Conservation (phyloP, 2,888 invertebrate genomes). For the Callyntrura guangdongensis region DNA sequence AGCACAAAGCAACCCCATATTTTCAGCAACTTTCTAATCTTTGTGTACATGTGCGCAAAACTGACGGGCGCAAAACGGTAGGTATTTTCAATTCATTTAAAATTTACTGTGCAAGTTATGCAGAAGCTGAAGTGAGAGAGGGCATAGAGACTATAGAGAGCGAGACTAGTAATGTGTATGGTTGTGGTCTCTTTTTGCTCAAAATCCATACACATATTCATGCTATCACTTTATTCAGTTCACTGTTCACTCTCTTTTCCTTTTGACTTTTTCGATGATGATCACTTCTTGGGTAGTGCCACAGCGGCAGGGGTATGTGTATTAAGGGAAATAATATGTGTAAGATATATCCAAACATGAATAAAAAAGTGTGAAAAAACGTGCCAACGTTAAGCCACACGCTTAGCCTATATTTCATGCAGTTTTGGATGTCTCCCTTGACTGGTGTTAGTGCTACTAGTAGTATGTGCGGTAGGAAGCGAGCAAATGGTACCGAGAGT, state of each 20-base stretch:
- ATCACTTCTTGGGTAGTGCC: not conserved
- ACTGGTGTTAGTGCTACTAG: constrained; percentile 8
- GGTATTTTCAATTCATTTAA: constrained; percentile 66
- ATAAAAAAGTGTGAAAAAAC: constrained; percentile 52
- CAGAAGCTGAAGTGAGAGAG: not conserved
- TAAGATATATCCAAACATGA: constrained; percentile 56
- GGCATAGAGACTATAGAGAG: too few species aligned
- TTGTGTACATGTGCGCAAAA: not conserved
- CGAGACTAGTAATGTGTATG: not conserved
- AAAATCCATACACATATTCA: constrained; percentile 33
- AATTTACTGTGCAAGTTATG: constrained; percentile 34
- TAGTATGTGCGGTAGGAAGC: not conserved
- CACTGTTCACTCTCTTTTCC: not conserved
- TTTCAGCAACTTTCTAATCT: constrained; percentile 8
- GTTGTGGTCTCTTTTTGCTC: not conserved
- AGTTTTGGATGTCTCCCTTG: constrained; percentile 58
- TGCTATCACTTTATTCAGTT: constrained; percentile 47
- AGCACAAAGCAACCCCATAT: not conserved
- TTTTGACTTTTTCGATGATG: constrained; percentile 1
- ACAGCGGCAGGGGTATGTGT: too few species aligned
- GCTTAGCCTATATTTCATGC: constrained; percentile 74
- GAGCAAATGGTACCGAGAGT: not conserved
- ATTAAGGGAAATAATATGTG: not conserved
- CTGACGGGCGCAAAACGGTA: constrained; percentile 5
- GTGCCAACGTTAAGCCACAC: constrained; percentile 69